Conservation (phyloP, 2,888 invertebrate genomes). For the Camponotus fellah region DNA sequence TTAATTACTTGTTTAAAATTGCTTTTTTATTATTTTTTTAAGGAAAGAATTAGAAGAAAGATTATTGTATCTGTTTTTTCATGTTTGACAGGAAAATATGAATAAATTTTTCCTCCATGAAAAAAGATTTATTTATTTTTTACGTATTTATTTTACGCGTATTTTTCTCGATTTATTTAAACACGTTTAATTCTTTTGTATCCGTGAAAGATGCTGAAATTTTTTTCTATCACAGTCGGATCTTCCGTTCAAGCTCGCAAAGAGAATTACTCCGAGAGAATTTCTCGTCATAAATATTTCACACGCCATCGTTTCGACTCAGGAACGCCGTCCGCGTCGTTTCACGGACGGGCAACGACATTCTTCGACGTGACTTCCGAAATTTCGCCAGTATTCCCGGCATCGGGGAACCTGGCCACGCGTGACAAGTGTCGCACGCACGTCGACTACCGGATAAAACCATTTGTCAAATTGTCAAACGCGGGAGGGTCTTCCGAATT, state of each 20-base stretch:
- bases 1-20: background rate
- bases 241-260: background rate
- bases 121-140: background rate
- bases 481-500: conserved; percentile 54
- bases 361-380: conserved; percentile 51
- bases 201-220: background rate
- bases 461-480: conserved; percentile 78
- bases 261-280: background rate
- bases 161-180: background rate
- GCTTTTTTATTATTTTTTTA: background rate
- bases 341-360: conserved; percentile 33
- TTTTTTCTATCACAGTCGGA: background rate
- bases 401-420: conserved; percentile 60
- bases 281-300: conserved; percentile 49
- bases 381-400: conserved; percentile 64
- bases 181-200: background rate
- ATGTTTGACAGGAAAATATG: background rate
- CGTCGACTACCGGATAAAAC: conserved; percentile 78
- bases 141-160: background rate
- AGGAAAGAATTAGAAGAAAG: background rate
- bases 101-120: background rate
- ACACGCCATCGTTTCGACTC: background rate
- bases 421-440: conserved; percentile 76
- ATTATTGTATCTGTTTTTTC: too few relatives aligned
- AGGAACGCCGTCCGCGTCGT: background rate